Evolutionary conservation across 2,113 vertebrate genomes (phyloP).

Genomic region (Apteryx owenii): DNA sequence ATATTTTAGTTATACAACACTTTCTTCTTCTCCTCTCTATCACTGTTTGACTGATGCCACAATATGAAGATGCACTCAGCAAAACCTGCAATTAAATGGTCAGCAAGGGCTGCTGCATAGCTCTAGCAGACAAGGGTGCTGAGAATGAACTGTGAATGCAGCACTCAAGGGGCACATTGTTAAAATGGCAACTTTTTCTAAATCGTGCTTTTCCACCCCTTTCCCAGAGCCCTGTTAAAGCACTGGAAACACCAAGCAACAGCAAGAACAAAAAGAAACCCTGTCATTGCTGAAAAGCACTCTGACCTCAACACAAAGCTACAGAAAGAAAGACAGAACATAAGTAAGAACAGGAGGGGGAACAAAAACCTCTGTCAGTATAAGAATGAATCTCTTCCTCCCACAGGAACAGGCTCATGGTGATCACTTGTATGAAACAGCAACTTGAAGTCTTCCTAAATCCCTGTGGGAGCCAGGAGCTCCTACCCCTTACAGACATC

Average conservation of each 20-base stretch:
- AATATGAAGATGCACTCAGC: not conserved
- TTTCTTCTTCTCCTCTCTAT: not conserved
- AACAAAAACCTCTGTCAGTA: not conserved
- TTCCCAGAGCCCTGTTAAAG: not conserved
- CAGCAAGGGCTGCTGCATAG: not conserved
- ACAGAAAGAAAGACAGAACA: not conserved
- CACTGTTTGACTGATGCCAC: not conserved
- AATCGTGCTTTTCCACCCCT: not conserved
- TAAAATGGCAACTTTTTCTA: not conserved
- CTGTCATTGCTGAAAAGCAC: not conserved
- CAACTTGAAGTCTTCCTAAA: not conserved
- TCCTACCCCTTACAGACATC: not conserved
- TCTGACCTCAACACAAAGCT: not conserved
- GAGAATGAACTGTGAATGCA: not conserved
- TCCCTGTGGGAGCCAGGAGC: not conserved
- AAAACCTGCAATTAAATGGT: not conserved
- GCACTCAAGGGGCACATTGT: not conserved
- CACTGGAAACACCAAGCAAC: not conserved
- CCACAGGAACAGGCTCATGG: not conserved
- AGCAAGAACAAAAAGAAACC: not conserved
- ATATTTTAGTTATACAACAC: not conserved
- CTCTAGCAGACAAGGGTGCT: not conserved
- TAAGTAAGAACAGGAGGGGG: not conserved
- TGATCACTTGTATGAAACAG: not conserved
- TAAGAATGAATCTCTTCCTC: not conserved